These are phyloP conservation scores for Albula glossodonta DNA, from an alignment of 2,113 vertebrate genomes.

Conservation along the genomic window DNA sequence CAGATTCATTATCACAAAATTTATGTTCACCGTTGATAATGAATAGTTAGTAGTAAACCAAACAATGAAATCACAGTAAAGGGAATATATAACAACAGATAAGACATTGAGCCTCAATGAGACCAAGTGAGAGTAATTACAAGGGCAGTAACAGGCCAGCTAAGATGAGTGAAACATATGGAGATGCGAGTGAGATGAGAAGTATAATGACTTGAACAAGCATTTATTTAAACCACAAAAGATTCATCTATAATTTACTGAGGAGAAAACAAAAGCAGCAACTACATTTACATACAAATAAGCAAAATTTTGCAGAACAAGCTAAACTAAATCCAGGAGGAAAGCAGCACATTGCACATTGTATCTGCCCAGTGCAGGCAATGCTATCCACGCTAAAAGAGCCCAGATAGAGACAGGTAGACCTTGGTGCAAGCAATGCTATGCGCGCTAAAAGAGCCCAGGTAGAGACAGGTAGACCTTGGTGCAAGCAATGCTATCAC, in stretches of 20 bases:
- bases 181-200: background rate
- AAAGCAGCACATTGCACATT: background rate
- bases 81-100: background rate
- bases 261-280: background rate
- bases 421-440: no score
- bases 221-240: background rate
- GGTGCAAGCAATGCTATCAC: no score
- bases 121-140: background rate
- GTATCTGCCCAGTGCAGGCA: background rate
- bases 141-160: background rate
- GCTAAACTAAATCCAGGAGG: background rate
- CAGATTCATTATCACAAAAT: background rate
- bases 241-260: background rate
- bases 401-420: background rate
- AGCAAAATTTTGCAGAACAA: background rate
- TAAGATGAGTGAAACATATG: background rate
- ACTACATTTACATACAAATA: background rate
- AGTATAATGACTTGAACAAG: background rate
- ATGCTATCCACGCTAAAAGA: no score
- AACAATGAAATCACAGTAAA: background rate
- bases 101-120: background rate
- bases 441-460: no score
- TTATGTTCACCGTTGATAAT: background rate
- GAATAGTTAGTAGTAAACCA: background rate
- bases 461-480: no score